These are phyloP conservation scores for Aporophyla lueneburgensis DNA, from an alignment of 2,888 invertebrate genomes.

Conservation along the genomic window DNA sequence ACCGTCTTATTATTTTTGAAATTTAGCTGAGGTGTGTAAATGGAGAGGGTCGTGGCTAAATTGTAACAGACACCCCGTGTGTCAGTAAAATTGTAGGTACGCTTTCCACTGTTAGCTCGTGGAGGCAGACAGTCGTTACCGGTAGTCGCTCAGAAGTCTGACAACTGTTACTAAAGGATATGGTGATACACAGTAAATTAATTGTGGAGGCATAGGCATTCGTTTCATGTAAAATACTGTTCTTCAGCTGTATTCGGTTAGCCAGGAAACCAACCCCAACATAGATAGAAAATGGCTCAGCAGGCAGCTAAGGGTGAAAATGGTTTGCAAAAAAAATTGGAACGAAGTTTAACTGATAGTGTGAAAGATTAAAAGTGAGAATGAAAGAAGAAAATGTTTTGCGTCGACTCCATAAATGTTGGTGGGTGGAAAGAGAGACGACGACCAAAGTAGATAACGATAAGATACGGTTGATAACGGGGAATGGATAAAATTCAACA, in stretches of 20 bases:
- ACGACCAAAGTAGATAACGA: neutral
- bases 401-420: neutral
- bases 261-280: too few species aligned
- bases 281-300: too few species aligned
- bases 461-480: too few species aligned
- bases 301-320: too few species aligned
- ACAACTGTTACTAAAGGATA: neutral
- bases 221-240: neutral
- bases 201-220: neutral
- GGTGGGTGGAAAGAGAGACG: neutral
- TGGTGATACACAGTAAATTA: neutral
- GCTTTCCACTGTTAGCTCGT: too few species aligned
- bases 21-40: constrained; percentile 1
- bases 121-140: too few species aligned
- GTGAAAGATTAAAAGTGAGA: too few species aligned
- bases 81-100: too few species aligned
- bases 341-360: too few species aligned
- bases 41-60: neutral
- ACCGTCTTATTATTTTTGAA: constrained; percentile 38
- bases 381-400: neutral
- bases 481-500: too few species aligned
- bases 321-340: too few species aligned
- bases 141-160: neutral
- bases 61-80: too few species aligned
- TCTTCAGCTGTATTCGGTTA: neutral